Evolutionary conservation across 2,797 vertebrate species (phyloP).

Genomic region (Labroides dimidiatus): DNA sequence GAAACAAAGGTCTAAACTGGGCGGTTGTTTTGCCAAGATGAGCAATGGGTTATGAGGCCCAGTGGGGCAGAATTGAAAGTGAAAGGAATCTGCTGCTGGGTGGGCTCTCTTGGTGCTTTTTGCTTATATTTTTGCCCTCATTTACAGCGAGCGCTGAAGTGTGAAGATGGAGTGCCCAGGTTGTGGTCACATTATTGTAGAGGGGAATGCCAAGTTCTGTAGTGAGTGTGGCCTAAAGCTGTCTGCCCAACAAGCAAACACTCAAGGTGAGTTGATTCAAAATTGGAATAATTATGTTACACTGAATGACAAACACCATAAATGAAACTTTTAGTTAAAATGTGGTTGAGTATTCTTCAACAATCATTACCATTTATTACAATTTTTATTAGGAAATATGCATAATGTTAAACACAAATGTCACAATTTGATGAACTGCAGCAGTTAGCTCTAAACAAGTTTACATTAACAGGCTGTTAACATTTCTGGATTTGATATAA

Average conservation of each 20-base stretch:
- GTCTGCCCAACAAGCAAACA: constrained; percentile 28
- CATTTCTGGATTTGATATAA: background rate
- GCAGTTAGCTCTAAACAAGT: too few species aligned
- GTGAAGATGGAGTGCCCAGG: constrained; percentile 77
- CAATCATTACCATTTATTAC: too few species aligned
- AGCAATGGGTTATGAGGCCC: background rate
- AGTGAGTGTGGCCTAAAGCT: constrained; percentile 75
- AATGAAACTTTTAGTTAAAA: too few species aligned
- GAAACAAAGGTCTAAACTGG: background rate
- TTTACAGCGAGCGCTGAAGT: constrained; percentile 33
- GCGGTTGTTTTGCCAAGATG: background rate
- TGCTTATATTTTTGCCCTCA: background rate
- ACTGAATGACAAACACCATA: too few species aligned
- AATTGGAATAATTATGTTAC: background rate
- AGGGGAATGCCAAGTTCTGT: constrained; percentile 83
- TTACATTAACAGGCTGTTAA: background rate
- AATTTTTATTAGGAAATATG: too few species aligned
- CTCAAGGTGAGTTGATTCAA: constrained; percentile 59
- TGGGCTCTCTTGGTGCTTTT: fast-evolving
- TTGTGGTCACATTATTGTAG: constrained; percentile 62
- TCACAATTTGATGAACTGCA: too few species aligned
- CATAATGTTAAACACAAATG: too few species aligned
- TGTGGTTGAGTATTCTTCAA: too few species aligned
- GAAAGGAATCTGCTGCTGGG: constrained; percentile 47
- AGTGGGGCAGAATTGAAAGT: constrained; percentile 61